Evolutionary conservation across 2,888 invertebrate species (phyloP), one percentile per base, ranked within the genome.

Genomic region (Chrysopilus asiliformis): DNA sequence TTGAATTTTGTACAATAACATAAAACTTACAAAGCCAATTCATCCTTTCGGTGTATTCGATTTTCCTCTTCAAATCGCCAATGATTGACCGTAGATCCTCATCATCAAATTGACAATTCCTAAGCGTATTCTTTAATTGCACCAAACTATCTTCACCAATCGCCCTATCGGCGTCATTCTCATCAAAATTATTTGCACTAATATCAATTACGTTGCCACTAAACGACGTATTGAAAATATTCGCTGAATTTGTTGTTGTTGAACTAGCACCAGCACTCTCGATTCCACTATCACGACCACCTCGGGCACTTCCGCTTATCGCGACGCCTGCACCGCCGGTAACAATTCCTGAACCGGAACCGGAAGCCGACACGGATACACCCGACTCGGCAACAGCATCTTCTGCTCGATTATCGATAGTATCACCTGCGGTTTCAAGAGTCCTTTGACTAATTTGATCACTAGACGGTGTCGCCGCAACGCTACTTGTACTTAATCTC

Each of bases 21-120:
- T 34, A 41, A 5, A 46, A 64, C 63, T 64, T 47, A 64, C 63
- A 64, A 57, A 63, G 49, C 63, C 63, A 64, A 53, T 64, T 64
- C 60, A 64, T 63, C 48, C 57, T 60, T 44, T 64, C 63, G 28
- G 64, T 60, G 45, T 61, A 63, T 47, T 64, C 64, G 39, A 64
- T 59, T 47, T 64, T 64, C 32, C 59, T 53, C 45, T 58, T 61
- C 39, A 64, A 53, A 50, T 64, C 64, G 50, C 53, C 56, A 42
- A 64, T 56, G 38, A 64, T 43, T 29, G 57, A 54, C 35, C 58
- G 53, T 46, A 63, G 57, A 43, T 63, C 63, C 17, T 58, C 59
- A 43, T 60, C 60, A 35, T 58, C 60, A 45, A 63, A 60, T 45
- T 58, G 60, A 43, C 60, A 60, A 46, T 61, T 60, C 36, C 58